These are phyloP conservation scores for Leptinotarsa juncta DNA, from an alignment of 2,888 invertebrate species.

Conservation along the genomic window DNA sequence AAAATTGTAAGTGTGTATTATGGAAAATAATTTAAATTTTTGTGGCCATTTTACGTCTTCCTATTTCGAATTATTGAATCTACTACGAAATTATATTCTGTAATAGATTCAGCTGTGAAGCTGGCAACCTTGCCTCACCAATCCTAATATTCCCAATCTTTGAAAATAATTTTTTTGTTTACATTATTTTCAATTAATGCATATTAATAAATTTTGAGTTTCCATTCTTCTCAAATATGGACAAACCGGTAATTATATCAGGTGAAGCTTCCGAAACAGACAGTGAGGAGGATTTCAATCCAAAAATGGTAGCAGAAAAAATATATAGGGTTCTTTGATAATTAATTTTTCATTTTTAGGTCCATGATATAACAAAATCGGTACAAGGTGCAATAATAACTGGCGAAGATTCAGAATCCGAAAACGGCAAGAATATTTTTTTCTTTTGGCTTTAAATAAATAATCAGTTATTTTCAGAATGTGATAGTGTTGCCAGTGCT, in stretches of 20 bases:
- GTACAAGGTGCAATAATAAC: slow-evolving; percentile 61
- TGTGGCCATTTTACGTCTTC: no score
- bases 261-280: slow-evolving; percentile 65
- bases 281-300: slow-evolving; percentile 59
- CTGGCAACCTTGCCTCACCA: no score
- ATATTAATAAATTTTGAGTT: neutral
- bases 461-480: slow-evolving; percentile 49
- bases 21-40: no score
- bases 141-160: no score
- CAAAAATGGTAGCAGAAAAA: slow-evolving; percentile 26
- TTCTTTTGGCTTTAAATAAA: neutral
- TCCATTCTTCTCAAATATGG: slow-evolving; percentile 42
- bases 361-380: slow-evolving; percentile 42
- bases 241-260: slow-evolving; percentile 56
- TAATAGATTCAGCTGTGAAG: no score
- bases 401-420: slow-evolving; percentile 64
- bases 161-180: neutral
- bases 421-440: slow-evolving; percentile 54
- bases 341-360: slow-evolving; percentile 40
- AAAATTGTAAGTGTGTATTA: no score
- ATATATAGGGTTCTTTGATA: slow-evolving; percentile 7
- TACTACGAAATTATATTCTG: no score
- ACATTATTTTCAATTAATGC: neutral
- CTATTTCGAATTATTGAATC: no score
- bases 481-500: slow-evolving; percentile 58